A percentile compares a stretch with the other conserved stretches of the same genome.
Conservation (phyloP, 2,113 vertebrate genomes). For the Mesitornis unicolor region DNA sequence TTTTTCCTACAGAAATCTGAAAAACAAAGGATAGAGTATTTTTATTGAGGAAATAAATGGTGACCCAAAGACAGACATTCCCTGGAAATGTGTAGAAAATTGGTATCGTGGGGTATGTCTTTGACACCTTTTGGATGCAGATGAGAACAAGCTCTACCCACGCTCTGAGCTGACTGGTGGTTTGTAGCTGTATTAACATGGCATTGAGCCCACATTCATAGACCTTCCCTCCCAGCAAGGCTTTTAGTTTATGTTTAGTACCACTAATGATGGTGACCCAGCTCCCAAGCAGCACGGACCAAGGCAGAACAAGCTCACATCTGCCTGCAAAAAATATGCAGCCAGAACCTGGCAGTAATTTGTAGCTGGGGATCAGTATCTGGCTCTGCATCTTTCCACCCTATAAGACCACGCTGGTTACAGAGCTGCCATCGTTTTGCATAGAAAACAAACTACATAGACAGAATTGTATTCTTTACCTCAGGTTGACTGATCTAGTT, state of each 20-base stretch:
- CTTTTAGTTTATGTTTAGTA: neutral
- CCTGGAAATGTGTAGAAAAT: neutral
- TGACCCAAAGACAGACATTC: neutral
- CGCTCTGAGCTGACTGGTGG: neutral
- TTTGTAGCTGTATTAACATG: neutral
- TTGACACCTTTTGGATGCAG: neutral
- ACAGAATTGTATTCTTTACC: neutral
- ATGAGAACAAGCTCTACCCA: neutral
- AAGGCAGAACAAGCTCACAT: neutral
- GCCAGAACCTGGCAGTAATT: neutral
- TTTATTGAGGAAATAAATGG: neutral
- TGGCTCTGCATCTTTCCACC: neutral
- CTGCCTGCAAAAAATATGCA: neutral
- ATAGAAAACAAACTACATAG: neutral
- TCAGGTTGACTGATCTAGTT: neutral
- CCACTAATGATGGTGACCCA: neutral
- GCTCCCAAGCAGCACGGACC: neutral
- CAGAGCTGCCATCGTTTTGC: neutral
- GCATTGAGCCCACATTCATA: neutral
- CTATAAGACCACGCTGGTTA: neutral
- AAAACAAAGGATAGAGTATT: neutral
- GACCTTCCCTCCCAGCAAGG: constrained; percentile 6
- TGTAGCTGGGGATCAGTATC: neutral
- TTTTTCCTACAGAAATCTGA: neutral
- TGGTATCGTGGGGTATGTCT: neutral